Conservation (phyloP, 2,888 invertebrate genomes). For the Ophion slaviceki region DNA sequence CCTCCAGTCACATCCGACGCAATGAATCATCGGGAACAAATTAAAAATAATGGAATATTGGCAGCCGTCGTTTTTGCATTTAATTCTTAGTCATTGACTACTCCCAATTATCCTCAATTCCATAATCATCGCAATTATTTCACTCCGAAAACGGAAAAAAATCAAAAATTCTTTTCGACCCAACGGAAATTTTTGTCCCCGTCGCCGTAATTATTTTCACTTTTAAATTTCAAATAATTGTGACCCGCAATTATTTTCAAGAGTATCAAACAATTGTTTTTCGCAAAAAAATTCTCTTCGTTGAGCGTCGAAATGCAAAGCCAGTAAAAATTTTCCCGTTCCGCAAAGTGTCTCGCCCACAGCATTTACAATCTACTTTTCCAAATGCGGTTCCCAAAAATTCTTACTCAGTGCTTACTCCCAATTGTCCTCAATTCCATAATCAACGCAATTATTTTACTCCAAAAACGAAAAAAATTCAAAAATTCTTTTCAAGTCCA, state of each 20-base stretch:
- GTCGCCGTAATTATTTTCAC: no score
- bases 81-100: no score
- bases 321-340: conserved; percentile 43
- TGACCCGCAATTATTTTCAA: no score
- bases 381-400: no score
- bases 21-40: neutral
- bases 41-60: neutral
- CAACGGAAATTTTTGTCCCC: neutral
- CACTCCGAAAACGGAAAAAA: no score
- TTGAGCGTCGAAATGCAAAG: neutral
- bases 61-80: neutral
- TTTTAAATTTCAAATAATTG: no score
- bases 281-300: neutral
- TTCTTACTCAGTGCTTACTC: no score
- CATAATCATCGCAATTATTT: no score
- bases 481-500: neutral
- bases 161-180: neutral
- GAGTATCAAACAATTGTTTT: neutral
- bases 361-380: conserved; percentile 41
- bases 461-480: no score
- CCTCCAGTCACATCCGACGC: conserved; percentile 6
- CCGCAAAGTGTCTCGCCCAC: conserved; percentile 53
- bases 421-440: no score
- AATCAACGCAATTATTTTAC: no score
- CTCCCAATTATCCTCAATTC: no score